Base-by-base conservation (phyloP, 2,888 invertebrate species). In the Plemyria rubiginata region DNA sequence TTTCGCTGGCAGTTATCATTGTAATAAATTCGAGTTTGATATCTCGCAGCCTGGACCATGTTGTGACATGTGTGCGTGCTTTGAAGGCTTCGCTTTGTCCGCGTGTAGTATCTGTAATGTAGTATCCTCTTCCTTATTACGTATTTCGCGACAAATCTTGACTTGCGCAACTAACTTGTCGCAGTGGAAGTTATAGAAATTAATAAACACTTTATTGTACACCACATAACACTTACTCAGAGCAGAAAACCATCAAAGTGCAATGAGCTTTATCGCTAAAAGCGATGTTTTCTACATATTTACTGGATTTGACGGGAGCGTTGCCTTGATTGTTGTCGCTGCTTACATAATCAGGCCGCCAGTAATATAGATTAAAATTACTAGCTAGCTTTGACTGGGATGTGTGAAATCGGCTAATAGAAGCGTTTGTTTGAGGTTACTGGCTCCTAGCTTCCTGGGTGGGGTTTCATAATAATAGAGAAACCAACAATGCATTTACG, bases 291-390 rank as follows among this genome's bases (percentile, higher is more conserved):
- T n/a, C 29, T 29, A 29, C 29, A 29, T n/a, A n/a, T n/a, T n/a
- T n/a, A 29, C 29, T 29, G 29, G 29, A 29, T 29, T 29, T 29
- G 29, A 29, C 29, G 29, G 29, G 29, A 29, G 6, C 41, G 3
- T 9, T 16, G 45, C 45, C 3, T 4, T 45, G 16, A 11, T 2
- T 45, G 11, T 9, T 15, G 43, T 13, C 13, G 5, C 9, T 3
- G 9, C 45, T 45, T 45, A 16, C 45, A n/a, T 45, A 45, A 45
- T 45, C 11, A 45, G 45, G 11, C 3, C 16, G 45, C 9, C 66
- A 64, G 75, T 75, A 78, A 83, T 84, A 81, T 79, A 76, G 74
- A 79, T 80, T 82, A 82, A 85, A 86, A 86, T 85, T 84, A 79
- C 79, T 63, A 60, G 65, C 58, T 61, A 70, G 78, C 77, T 77